Base-by-base conservation (phyloP, 2,113 vertebrate species). In the Bagarius yarrelli region DNA sequence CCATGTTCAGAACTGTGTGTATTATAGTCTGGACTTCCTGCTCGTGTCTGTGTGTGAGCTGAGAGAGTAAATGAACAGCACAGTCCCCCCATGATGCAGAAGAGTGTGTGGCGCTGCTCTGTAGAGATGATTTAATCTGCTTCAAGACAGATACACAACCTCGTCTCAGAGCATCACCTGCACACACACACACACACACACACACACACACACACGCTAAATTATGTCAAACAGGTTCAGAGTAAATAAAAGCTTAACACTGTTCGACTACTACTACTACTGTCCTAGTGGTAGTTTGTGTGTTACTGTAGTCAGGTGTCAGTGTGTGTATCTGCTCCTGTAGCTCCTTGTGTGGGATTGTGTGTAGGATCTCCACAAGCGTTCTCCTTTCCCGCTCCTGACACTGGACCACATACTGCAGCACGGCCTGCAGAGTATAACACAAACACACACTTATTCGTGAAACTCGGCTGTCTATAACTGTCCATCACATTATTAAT, bases 301-400 rank as follows among this genome's bases (percentile, higher is more conserved):
- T 52, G 53, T 81, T 64, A 91, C 88, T 83, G 15, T 87, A 59
- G 47, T 55, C 71, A 71, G 27, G 19, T 83, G 80, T 40, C 9
- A 60, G 11, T n/a, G 50, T 78, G 57, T 50, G 80, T 55, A 14
- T 77, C 18, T 56, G 53, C 5, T 71, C 86, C 44, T 90, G 84
- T 19, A 93, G 80, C 59, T 92, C 88, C 60, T 88, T 77, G 2
- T 81, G 53, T 34, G 91, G 89, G 79, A 92, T 44, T n/a, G 74
- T 84, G 6, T 87, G 86, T 23, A 92, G 67, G 67, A 92, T 52
- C 53, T 82, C 84, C 56, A 93, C 67, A 60, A 94, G 87, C 15
- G 83, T 86, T 80, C 85, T 85, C 72, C 90, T 90, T 86, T 93
- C 92, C 83, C 87, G 81, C 70, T 93, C 91, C 84, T 93, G 91